Evolutionary conservation across 2,888 invertebrate species (phyloP).

Genomic region (Tuta absoluta): DNA sequence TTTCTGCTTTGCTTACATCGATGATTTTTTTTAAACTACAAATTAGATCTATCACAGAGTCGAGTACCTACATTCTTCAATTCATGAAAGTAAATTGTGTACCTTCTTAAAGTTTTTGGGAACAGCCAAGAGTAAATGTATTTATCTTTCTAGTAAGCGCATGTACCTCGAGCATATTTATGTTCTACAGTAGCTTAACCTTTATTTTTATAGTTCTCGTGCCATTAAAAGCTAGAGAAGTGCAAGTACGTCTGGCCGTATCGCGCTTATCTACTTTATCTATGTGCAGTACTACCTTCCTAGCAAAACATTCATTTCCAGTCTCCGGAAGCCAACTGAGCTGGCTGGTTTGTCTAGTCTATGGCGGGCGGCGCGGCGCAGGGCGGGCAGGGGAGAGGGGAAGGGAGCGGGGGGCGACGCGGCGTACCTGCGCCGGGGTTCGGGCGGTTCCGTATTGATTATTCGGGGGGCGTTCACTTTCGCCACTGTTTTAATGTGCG

Average conservation of each 20-base stretch:
- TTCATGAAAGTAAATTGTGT: too few relatives aligned
- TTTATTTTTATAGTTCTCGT: slow-evolving; percentile 5
- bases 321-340: slow-evolving; percentile 19
- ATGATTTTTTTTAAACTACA: background rate
- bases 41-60: too few relatives aligned
- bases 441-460: slow-evolving; percentile 54
- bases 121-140: too few relatives aligned
- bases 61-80: too few relatives aligned
- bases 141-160: background rate
- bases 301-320: slow-evolving; percentile 8
- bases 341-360: slow-evolving; percentile 45
- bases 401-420: slow-evolving; percentile 44
- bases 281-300: slow-evolving; percentile 1
- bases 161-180: background rate
- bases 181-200: slow-evolving; percentile 3
- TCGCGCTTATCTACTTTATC: slow-evolving; percentile 1
- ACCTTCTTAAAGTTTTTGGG: too few relatives aligned
- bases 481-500: slow-evolving; percentile 78
- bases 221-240: background rate
- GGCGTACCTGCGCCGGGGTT: slow-evolving; percentile 69
- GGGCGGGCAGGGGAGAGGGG: slow-evolving; percentile 46
- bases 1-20: background rate
- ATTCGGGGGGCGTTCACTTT: slow-evolving; percentile 74
- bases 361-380: slow-evolving; percentile 52
- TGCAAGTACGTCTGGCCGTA: background rate